Evolutionary conservation across 2,797 vertebrate genomes (phyloP).

Genomic region (Lindbergichthys nudifrons): DNA sequence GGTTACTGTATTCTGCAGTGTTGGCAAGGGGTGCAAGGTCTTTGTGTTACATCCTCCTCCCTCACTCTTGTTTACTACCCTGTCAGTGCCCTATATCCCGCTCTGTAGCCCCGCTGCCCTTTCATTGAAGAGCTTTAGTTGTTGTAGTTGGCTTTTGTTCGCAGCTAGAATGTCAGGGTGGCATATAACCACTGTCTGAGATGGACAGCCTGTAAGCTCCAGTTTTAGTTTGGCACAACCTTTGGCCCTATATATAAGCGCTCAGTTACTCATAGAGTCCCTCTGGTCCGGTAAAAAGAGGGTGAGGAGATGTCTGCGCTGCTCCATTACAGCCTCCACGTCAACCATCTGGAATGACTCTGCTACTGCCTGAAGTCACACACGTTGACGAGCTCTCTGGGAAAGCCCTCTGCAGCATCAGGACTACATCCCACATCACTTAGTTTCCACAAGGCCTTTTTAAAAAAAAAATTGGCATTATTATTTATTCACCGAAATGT

Average conservation of each 20-base stretch:
- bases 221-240: slow-evolving; percentile 65
- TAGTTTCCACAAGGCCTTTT: background rate
- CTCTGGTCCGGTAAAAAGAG: slow-evolving; percentile 40
- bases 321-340: slow-evolving; percentile 55
- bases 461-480: background rate
- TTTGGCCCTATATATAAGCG: slow-evolving; percentile 63
- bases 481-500: background rate
- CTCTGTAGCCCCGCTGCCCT: slow-evolving; percentile 25
- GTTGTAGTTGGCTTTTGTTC: slow-evolving; percentile 43
- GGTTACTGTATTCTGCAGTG: slow-evolving; percentile 1
- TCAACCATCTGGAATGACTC: slow-evolving; percentile 61
- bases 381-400: slow-evolving; percentile 31
- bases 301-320: slow-evolving; percentile 55
- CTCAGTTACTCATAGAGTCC: slow-evolving; percentile 36
- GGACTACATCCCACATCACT: slow-evolving; percentile 13
- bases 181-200: slow-evolving; percentile 18
- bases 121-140: slow-evolving; percentile 39
- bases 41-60: slow-evolving; percentile 24
- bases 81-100: slow-evolving; percentile 8
- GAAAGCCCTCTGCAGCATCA: slow-evolving; percentile 21
- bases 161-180: slow-evolving; percentile 44
- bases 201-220: slow-evolving; percentile 36
- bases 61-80: slow-evolving; percentile 23
- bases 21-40: background rate
- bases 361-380: slow-evolving; percentile 37